Conservation (phyloP, 2,113 vertebrate genomes). For the Leptobrachium ailaonicum region DNA sequence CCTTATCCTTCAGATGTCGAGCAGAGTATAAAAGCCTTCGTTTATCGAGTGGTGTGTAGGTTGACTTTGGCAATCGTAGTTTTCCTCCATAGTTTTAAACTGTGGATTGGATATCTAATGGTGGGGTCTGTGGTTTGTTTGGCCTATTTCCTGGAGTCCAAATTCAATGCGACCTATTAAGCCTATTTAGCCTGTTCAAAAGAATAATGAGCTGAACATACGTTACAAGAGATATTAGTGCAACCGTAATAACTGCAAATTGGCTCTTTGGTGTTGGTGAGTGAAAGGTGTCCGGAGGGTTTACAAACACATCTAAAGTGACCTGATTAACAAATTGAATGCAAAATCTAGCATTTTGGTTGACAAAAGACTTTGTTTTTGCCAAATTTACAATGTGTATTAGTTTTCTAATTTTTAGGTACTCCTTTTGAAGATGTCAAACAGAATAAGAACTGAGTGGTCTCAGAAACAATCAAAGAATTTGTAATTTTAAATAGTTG, state of each 20-base stretch:
- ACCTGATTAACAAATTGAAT: background rate
- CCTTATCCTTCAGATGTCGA: background rate
- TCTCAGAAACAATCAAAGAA: too few relatives aligned
- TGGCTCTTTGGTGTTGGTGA: background rate
- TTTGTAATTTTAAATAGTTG: too few relatives aligned
- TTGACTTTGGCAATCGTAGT: conserved; percentile 4
- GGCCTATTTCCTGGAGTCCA: conserved; percentile 11
- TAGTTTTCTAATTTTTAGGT: too few relatives aligned
- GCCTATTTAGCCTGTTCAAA: conserved; percentile 3
- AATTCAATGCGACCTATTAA: conserved; percentile 2
- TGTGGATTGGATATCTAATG: background rate
- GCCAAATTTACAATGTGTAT: background rate
- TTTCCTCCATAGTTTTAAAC: background rate
- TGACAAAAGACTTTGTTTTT: background rate
- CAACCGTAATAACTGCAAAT: background rate
- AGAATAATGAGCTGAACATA: conserved; percentile 6
- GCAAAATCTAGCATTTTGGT: background rate
- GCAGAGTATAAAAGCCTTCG: background rate
- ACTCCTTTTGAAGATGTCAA: too few relatives aligned
- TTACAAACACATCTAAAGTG: conserved; percentile 5
- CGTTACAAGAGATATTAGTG: background rate
- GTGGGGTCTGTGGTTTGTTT: conserved; percentile 1
- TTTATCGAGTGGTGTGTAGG: background rate
- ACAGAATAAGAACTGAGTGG: too few relatives aligned
- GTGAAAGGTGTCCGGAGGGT: conserved; percentile 1